A percentile compares a stretch with the other conserved stretches of the same genome.
phyloP scores from a whole-genome alignment of 2,888 invertebrate species.

The Germaria angustata region DNA sequence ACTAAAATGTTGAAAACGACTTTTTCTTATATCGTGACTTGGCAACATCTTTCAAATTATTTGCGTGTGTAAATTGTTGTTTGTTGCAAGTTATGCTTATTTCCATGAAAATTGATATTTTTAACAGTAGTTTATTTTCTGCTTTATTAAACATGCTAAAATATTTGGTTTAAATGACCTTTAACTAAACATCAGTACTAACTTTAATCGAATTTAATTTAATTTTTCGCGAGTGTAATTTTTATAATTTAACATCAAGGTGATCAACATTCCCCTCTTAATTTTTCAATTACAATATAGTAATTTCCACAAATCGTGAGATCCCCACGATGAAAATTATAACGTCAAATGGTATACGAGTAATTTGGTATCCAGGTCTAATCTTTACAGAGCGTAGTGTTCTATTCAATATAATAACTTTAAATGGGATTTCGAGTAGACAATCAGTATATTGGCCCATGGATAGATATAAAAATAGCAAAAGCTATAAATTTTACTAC shows the following conservation, averaged over 20 bases:
- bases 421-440: too few relatives aligned
- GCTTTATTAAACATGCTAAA: conserved; percentile 63
- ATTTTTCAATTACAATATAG: too few relatives aligned
- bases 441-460: too few relatives aligned
- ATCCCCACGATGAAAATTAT: too few relatives aligned
- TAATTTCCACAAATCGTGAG: too few relatives aligned
- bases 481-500: too few relatives aligned
- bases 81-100: not conserved
- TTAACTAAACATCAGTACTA: conserved; percentile 52
- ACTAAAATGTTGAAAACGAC: conserved; percentile 54
- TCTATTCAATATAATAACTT: too few relatives aligned
- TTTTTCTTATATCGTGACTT: conserved; percentile 63
- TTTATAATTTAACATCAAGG: not conserved
- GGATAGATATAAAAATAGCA: too few relatives aligned
- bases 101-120: conserved; percentile 30
- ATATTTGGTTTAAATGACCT: conserved; percentile 61
- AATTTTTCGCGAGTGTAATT: not conserved
- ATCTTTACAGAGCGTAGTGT: too few relatives aligned
- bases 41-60: conserved; percentile 42
- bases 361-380: too few relatives aligned
- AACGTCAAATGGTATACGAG: too few relatives aligned
- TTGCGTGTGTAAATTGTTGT: conserved; percentile 46
- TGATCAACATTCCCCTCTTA: too few relatives aligned
- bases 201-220: conserved; percentile 36
- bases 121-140: conserved; percentile 49